These are phyloP conservation scores for Hippotragus niger DNA, from an alignment of 2,113 vertebrate species.

Conservation along the genomic window DNA sequence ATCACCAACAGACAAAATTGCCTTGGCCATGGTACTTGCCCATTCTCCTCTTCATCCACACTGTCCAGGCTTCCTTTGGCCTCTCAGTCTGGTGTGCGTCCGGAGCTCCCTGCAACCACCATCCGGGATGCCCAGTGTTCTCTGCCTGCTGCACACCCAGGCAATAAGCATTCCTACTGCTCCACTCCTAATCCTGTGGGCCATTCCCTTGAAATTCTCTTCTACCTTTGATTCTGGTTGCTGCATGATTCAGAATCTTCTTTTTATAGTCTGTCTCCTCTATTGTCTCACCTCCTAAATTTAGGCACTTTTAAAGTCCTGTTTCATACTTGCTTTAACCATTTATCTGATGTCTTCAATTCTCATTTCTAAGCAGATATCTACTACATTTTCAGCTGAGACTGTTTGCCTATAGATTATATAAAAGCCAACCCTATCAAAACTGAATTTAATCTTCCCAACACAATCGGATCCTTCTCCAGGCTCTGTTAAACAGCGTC, in stretches of 20 bases:
- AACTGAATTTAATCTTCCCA: background rate
- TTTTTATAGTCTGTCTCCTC: background rate
- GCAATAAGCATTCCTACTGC: fast-evolving
- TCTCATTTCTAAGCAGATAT: background rate
- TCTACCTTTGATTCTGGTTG: background rate
- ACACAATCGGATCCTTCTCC: background rate
- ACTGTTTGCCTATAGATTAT: background rate
- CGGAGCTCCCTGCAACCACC: background rate
- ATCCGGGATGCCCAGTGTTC: background rate
- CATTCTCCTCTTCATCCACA: too few species aligned
- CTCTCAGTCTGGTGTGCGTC: background rate
- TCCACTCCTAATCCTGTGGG: background rate
- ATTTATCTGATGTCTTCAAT: background rate
- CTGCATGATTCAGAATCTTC: background rate
- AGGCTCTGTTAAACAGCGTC: background rate
- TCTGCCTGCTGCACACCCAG: background rate
- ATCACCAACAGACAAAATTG: background rate
- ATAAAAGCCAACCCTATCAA: background rate
- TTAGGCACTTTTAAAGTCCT: background rate
- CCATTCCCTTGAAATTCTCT: background rate
- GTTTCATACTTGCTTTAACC: background rate
- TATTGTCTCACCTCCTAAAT: background rate
- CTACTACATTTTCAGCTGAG: background rate
- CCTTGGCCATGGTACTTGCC: background rate
- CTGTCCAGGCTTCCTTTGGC: background rate